A percentile compares a stretch with the other conserved stretches of the same genome.
phyloP scores from a whole-genome alignment of 2,113 vertebrate genomes.

The Psittacula cyanocephala region DNA sequence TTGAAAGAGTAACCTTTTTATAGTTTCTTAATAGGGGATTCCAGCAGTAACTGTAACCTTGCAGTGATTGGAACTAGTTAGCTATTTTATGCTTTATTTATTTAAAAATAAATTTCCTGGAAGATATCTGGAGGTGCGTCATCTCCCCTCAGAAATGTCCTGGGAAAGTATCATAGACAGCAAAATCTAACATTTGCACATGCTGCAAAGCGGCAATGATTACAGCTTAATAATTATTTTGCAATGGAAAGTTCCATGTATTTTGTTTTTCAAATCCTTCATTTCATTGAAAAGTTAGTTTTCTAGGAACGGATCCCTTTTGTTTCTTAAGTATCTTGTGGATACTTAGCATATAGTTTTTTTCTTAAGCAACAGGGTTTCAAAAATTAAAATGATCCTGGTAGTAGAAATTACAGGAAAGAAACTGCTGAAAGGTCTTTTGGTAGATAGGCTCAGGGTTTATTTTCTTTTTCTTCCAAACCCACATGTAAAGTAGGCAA shows the following conservation, averaged over 20 bases:
- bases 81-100: constrained; percentile 70
- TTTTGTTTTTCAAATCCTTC: constrained; percentile 22
- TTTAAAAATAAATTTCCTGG: constrained; percentile 69
- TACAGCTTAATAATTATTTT: background rate
- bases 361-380: background rate
- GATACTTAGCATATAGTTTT: background rate
- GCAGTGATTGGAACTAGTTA: background rate
- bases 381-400: background rate
- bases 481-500: background rate
- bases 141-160: constrained; percentile 63
- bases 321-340: background rate
- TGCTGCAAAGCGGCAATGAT: background rate
- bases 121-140: constrained; percentile 71
- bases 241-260: background rate
- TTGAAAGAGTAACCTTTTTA: background rate
- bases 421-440: background rate
- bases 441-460: background rate
- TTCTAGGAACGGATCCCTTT: background rate
- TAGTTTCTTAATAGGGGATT: background rate
- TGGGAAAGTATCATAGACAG: constrained; percentile 66
- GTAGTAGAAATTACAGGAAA: background rate
- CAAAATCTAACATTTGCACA: constrained; percentile 16
- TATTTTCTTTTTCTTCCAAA: background rate
- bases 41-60: constrained; percentile 28
- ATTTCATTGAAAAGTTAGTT: background rate